Conservation (phyloP, 64 coral and sea anemone species). For the Anthopleura sola region DNA sequence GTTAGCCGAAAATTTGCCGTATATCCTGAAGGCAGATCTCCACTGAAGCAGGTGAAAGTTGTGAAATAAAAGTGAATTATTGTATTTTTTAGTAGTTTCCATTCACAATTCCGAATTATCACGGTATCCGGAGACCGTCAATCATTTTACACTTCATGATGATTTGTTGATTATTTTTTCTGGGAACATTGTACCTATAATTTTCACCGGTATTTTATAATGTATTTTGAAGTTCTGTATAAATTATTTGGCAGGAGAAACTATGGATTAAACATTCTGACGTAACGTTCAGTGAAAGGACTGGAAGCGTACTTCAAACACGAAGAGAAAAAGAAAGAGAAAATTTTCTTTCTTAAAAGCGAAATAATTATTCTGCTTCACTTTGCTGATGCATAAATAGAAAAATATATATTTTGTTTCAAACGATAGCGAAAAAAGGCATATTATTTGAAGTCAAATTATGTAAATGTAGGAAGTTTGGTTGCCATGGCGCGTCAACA, state of each 20-base stretch:
- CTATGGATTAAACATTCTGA: not conserved
- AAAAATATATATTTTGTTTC: too few species aligned
- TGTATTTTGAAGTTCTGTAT: not conserved
- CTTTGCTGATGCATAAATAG: too few species aligned
- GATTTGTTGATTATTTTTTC: not conserved
- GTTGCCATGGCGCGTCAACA: slow-evolving; percentile 36
- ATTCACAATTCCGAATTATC: not conserved
- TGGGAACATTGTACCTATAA: not conserved
- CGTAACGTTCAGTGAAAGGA: not conserved
- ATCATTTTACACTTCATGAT: not conserved
- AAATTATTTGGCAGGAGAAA: not conserved
- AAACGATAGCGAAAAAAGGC: too few species aligned
- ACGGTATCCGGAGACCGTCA: not conserved
- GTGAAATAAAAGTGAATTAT: not conserved
- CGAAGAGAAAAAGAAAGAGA: not conserved
- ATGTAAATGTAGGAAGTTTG: not conserved
- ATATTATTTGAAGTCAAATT: not conserved
- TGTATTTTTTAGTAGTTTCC: not conserved
- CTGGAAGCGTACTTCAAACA: not conserved
- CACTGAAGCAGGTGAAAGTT: not conserved
- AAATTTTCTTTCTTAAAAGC: not conserved
- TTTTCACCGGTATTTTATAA: not conserved
- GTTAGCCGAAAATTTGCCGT: not conserved
- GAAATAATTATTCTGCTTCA: not conserved
- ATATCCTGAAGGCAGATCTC: not conserved